Evolutionary conservation across 1,140 invertebrate species (phyloP).

Genomic region (Popillia japonica): DNA sequence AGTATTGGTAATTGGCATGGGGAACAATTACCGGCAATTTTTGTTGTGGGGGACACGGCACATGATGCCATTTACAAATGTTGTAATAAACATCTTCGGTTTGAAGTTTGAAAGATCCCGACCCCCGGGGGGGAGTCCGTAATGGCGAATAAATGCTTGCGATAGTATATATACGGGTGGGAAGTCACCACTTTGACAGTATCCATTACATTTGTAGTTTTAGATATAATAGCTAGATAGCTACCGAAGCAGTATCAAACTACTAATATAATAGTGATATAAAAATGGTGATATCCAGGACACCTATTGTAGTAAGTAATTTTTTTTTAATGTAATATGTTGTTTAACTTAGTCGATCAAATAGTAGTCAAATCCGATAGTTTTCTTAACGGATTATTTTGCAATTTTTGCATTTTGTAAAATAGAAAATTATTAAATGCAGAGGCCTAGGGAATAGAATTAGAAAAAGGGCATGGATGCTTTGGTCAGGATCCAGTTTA

Average conservation of each 20-base stretch:
- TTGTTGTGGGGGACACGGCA: conserved; percentile 43
- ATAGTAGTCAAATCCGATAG: no score
- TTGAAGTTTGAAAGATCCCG: conserved; percentile 7
- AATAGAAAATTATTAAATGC: no score
- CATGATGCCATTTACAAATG: conserved; percentile 50
- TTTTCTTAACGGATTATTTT: no score
- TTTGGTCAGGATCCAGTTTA: no score
- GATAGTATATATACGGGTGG: conserved; percentile 45
- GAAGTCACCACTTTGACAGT: conserved; percentile 34
- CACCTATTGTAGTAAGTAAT: conserved; percentile 23
- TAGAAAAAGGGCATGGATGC: no score
- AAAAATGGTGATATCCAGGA: conserved; percentile 32
- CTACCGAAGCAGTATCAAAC: no score
- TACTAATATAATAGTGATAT: conserved; percentile 19
- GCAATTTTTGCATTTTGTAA: no score
- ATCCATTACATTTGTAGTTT: conserved; percentile 16
- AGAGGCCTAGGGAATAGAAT: no score
- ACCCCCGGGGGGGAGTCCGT: conserved; percentile 29
- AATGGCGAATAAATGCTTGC: conserved; percentile 43
- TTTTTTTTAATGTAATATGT: no score
- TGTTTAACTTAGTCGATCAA: no score
- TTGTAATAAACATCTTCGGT: conserved; percentile 45
- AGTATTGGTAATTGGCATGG: conserved; percentile 41
- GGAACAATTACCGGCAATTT: conserved; percentile 44
- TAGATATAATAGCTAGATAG: not conserved